Conservation (phyloP, 2,113 vertebrate species). For the Mirounga angustirostris region DNA sequence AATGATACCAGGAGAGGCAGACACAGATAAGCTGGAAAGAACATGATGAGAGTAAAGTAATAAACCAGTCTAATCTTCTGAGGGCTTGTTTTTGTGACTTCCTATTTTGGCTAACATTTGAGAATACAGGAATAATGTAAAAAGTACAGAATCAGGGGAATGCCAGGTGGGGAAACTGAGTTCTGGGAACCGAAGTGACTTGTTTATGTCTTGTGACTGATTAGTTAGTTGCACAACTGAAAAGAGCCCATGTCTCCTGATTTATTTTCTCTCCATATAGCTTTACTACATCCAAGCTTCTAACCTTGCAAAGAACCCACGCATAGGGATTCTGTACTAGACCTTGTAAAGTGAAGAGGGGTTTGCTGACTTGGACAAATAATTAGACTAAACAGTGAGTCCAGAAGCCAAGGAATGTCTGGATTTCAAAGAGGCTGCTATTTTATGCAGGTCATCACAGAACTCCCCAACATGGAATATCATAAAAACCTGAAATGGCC, state of each 20-base stretch:
- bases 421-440: neutral
- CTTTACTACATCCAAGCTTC: neutral
- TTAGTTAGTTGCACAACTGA: neutral
- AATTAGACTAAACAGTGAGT: neutral
- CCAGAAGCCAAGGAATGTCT: neutral
- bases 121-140: neutral
- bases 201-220: neutral
- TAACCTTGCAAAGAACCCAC: neutral
- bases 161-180: neutral
- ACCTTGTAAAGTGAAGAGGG: neutral
- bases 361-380: neutral
- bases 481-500: neutral
- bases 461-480: neutral
- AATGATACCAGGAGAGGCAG: constrained; percentile 46
- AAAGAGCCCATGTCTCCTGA: neutral
- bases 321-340: neutral
- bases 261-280: neutral
- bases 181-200: neutral
- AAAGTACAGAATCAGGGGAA: neutral
- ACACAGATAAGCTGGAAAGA: constrained; percentile 9
- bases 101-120: neutral
- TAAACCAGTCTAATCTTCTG: neutral
- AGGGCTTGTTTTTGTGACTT: neutral
- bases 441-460: neutral
- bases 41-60: constrained; percentile 3